Base-by-base conservation (phyloP, 1,140 invertebrate species). In the Oncopodura yosiiana region DNA sequence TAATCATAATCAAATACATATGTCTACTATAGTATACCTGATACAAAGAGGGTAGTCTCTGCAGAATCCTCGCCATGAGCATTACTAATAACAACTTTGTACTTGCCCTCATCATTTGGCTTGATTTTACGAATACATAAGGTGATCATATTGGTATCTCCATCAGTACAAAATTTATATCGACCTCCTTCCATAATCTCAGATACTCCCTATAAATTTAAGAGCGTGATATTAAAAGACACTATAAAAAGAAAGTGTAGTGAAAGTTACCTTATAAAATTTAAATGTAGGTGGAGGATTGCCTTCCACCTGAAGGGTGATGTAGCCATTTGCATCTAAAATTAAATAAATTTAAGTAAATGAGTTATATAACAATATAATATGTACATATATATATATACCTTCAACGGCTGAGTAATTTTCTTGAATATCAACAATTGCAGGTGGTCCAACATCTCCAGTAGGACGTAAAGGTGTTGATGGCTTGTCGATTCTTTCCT, bases 51-150 rank as follows among this genome's bases (percentile, higher is more conserved):
- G 66, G 85, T 84, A 79, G 93, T 93, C 68, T 94, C 91, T 53
- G 90, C 91, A 0, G 85, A 84, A 69, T 96, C 93, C 70, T 91
- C 87, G 53, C 94, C 94, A 67, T 95, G 86, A 50, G 83, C 82
- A 69, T 98, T 96, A 67, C 83, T 86, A 49, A 97, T 81, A 48
- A 90, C 81, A 65, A 96, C 79, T 69, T 86, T 91, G 74, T 97
- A 99, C 69, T 88, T 88, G 29, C 91, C 92, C 74, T 99, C 95
- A 81, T 99, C 95, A 67, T 89, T 90, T 12, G 89, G 83, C 70
- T 95, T 94, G 58, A 89, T 81, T 77, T 98, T 97, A 65, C 89
- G 81, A 74, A 98, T 95, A 70, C 88, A 91, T 42, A 98, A 76
- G 21, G 88, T 92, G 62, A 96, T 86, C 26, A 82, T 80, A 67